A percentile compares a stretch with the other conserved stretches of the same genome.
Evolutionary conservation across 2,113 vertebrate genomes (phyloP).

Genomic region (Cinclus cinclus): DNA sequence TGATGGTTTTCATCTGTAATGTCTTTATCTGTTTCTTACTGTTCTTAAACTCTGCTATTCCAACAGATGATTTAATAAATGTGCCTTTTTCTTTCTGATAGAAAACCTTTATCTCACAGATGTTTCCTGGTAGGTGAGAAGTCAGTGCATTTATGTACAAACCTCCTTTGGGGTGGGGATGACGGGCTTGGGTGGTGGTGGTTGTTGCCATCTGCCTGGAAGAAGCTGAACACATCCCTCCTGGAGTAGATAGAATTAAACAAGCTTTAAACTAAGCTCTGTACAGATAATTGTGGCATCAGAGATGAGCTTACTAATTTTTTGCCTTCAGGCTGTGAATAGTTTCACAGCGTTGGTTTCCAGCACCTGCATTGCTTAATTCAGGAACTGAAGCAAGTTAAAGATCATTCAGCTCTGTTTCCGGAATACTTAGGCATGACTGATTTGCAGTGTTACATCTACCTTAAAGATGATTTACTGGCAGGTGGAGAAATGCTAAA

Average conservation of each 20-base stretch:
- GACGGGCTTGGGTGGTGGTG: accelerated
- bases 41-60: not conserved
- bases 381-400: not conserved
- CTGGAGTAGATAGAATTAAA: not conserved
- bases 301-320: not conserved
- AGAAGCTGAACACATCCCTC: not conserved
- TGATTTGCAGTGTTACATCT: not conserved
- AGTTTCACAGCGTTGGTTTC: not conserved
- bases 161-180: not conserved
- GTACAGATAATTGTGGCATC: not conserved
- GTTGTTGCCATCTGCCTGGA: not conserved
- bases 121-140: not conserved
- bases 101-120: not conserved
- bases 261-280: not conserved
- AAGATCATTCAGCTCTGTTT: not conserved
- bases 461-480: not conserved
- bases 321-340: not conserved
- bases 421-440: not conserved
- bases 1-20: not conserved
- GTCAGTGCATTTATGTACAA: not conserved
- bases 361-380: not conserved
- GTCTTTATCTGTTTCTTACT: not conserved
- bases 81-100: not conserved
- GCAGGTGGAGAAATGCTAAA: not conserved
- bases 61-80: not conserved